Conservation (phyloP, 2,113 vertebrate genomes). For the Spermophilus dauricus region DNA sequence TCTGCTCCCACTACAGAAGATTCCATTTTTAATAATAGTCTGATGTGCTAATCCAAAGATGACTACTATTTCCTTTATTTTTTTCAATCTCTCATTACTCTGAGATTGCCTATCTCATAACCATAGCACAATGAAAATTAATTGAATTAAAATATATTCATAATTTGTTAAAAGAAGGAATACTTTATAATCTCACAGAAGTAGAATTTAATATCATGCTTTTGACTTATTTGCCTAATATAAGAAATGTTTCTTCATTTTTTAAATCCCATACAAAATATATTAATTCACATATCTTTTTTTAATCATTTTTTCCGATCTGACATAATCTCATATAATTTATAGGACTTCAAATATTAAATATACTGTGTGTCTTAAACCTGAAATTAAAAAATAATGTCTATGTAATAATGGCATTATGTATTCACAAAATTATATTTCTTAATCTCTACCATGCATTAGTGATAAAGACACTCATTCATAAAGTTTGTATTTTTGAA, state of each 20-base stretch:
- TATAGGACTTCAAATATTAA: neutral
- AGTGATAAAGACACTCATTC: neutral
- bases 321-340: constrained; percentile 8
- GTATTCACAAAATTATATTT: constrained; percentile 24
- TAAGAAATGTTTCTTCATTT: constrained; percentile 3
- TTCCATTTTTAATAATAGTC: neutral
- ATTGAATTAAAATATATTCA: neutral
- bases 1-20: neutral
- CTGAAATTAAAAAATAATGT: neutral
- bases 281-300: neutral
- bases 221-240: constrained; percentile 22
- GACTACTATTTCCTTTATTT: neutral
- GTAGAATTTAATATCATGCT: neutral
- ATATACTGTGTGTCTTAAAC: neutral
- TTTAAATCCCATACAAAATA: neutral
- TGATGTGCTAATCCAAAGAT: neutral
- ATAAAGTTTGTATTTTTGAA: neutral
- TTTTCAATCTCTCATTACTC: neutral
- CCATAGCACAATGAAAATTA: neutral
- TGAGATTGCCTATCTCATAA: neutral
- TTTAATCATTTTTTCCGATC: neutral
- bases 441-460: constrained; percentile 23
- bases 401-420: neutral
- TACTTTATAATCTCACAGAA: neutral
- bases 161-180: neutral